A percentile compares a stretch with the other conserved stretches of the same genome.
Evolutionary conservation across 2,888 invertebrate species (phyloP).

Genomic region (Cantharis rustica): DNA sequence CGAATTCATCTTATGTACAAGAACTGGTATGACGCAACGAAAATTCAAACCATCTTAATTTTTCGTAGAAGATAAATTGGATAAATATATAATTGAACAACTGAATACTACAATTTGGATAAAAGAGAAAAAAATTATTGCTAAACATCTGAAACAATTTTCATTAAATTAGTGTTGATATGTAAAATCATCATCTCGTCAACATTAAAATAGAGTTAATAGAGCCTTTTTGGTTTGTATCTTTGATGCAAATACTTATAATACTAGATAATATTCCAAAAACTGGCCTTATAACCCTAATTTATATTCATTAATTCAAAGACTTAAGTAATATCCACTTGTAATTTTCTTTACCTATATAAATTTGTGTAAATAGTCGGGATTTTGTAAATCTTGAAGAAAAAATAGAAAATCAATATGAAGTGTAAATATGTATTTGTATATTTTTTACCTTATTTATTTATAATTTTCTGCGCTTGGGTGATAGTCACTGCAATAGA

Average conservation of each 20-base stretch:
- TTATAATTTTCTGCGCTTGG: conserved; percentile 4
- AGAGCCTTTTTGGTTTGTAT: background rate
- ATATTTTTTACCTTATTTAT: background rate
- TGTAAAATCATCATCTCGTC: background rate
- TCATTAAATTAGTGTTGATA: background rate
- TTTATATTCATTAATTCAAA: background rate
- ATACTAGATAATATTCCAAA: background rate
- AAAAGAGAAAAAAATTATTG: background rate
- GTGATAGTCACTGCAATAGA: conserved; percentile 23
- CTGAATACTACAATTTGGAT: background rate
- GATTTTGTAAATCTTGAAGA: too few relatives aligned
- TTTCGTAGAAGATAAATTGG: background rate
- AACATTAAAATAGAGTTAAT: background rate
- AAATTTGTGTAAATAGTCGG: background rate
- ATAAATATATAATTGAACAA: background rate
- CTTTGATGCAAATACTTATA: too few relatives aligned
- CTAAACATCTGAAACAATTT: background rate
- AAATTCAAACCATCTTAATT: background rate
- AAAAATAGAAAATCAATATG: background rate
- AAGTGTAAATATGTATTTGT: background rate
- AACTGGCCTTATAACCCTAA: background rate
- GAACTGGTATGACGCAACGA: background rate
- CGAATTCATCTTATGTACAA: background rate
- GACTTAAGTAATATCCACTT: background rate
- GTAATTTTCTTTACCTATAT: background rate